phyloP scores from a whole-genome alignment of 2,888 invertebrate species.

The Gymnosoma rotundatum region DNA sequence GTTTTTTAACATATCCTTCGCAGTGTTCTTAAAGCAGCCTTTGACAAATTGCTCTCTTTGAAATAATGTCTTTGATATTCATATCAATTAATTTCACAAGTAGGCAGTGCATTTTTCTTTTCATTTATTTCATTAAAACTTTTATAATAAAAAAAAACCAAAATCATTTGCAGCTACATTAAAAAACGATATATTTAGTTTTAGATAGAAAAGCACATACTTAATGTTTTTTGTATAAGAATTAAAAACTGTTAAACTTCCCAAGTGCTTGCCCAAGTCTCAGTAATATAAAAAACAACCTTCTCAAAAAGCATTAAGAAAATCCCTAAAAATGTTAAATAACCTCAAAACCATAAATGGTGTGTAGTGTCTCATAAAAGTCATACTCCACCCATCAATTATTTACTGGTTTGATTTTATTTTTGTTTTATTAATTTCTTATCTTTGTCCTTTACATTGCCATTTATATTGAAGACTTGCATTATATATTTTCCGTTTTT shows the following conservation, averaged over 20 bases:
- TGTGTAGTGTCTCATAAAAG: conserved; percentile 47
- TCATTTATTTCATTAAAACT: too few species aligned
- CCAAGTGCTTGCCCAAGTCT: too few species aligned
- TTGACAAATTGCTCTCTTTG: neutral
- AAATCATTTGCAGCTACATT: too few species aligned
- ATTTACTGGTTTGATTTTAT: conserved; percentile 36
- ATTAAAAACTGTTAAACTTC: too few species aligned
- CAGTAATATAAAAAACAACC: too few species aligned
- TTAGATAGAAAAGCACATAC: too few species aligned
- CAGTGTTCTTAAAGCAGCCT: neutral
- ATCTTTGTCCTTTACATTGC: conserved; percentile 27
- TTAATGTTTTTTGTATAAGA: too few species aligned
- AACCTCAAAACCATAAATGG: conserved; percentile 42
- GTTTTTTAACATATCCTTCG: too few species aligned
- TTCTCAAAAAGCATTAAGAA: conserved; percentile 5
- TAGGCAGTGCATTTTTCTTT: neutral
- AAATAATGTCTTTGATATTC: conserved; percentile 43
- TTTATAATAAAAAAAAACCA: too few species aligned
- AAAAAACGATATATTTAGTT: too few species aligned
- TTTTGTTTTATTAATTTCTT: conserved; percentile 49
- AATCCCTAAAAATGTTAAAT: neutral
- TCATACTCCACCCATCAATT: conserved; percentile 39
- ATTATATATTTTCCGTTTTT: neutral
- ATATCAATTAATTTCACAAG: conserved; percentile 38
- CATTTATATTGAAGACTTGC: conserved; percentile 8